Evolutionary conservation across 2,113 vertebrate genomes (phyloP).

Genomic region (Ascaphus truei): DNA sequence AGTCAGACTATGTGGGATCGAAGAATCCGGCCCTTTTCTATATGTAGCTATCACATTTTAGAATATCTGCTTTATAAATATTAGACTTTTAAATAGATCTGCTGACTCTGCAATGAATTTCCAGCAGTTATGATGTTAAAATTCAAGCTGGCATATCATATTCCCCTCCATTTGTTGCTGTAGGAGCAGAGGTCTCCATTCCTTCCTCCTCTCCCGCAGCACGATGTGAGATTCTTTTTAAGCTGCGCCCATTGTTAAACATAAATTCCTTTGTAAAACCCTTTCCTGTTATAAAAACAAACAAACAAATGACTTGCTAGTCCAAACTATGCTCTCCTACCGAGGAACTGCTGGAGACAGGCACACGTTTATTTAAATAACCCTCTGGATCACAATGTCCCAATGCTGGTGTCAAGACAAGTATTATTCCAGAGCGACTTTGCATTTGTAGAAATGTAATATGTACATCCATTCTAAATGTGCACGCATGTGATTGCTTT

Average conservation of each 20-base stretch:
- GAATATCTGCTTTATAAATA: too few species aligned
- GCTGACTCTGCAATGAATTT: too few species aligned
- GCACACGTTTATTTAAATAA: neutral
- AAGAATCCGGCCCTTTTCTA: too few species aligned
- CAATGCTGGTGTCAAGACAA: neutral
- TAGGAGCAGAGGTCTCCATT: too few species aligned
- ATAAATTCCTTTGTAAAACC: neutral
- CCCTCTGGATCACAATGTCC: constrained; percentile 5
- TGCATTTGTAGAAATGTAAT: neutral
- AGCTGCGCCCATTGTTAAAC: neutral
- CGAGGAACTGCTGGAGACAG: neutral
- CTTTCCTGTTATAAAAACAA: constrained; percentile 16
- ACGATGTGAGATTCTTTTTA: neutral
- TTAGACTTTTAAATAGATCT: too few species aligned
- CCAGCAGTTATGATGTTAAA: too few species aligned
- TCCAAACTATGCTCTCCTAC: constrained; percentile 1
- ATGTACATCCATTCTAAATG: neutral
- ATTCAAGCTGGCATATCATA: too few species aligned
- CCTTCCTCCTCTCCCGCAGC: neutral
- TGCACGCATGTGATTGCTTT: neutral
- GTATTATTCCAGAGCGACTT: neutral
- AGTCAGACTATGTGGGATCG: too few species aligned
- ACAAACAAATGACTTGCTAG: neutral
- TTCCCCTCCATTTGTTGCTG: too few species aligned
- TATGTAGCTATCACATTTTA: too few species aligned